A percentile compares a stretch with the other conserved stretches of the same genome.
Evolutionary conservation across 2,113 vertebrate genomes (phyloP).

Genomic region (Mastomys coucha): DNA sequence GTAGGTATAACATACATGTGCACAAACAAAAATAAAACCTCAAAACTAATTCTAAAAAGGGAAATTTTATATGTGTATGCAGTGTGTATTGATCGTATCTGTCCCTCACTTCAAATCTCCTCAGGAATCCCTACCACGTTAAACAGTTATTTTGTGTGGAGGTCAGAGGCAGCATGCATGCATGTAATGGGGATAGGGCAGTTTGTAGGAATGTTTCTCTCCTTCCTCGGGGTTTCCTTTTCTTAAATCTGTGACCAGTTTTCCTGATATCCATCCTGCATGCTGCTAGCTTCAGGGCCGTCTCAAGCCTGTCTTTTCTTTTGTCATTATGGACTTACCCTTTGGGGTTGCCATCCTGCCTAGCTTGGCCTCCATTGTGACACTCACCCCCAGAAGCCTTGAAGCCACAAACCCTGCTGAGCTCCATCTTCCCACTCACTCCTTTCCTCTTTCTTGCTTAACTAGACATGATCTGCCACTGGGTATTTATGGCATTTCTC

Average conservation of each 20-base stretch:
- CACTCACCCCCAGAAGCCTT: neutral
- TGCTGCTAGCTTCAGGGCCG: neutral
- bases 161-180: no score
- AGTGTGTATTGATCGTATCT: neutral
- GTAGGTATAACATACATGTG: neutral
- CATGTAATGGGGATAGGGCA: no score
- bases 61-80: neutral
- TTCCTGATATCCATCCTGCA: neutral
- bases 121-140: neutral
- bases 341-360: neutral
- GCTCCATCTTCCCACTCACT: fast-evolving
- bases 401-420: neutral
- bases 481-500: neutral
- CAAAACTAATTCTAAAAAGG: neutral
- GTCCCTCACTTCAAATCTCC: neutral
- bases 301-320: neutral
- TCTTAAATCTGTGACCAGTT: neutral
- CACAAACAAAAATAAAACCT: neutral
- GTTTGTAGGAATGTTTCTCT: neutral
- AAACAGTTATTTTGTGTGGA: neutral
- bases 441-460: neutral
- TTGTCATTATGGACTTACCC: neutral
- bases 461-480: neutral
- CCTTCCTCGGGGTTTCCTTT: neutral
- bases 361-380: neutral